phyloP scores from a whole-genome alignment of 2,797 vertebrate species.

The Cynodonichthys magdalenae region DNA sequence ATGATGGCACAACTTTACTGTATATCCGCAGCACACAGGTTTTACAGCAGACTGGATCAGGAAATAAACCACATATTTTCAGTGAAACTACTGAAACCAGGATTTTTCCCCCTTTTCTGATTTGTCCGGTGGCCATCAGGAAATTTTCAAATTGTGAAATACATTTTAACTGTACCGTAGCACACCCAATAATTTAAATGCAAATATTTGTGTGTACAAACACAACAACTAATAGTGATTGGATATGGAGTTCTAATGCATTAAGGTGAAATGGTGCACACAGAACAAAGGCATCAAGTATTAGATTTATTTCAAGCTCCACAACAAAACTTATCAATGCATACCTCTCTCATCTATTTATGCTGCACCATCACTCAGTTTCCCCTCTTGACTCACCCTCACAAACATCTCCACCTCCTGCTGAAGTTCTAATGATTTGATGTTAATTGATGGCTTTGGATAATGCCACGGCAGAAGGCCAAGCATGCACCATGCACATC shows the following conservation, averaged over 20 bases:
- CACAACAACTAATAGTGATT: too few species aligned
- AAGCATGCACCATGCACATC: slow-evolving; percentile 47
- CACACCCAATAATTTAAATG: too few species aligned
- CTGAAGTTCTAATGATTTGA: slow-evolving; percentile 42
- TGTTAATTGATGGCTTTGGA: slow-evolving; percentile 62
- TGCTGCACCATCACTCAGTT: slow-evolving; percentile 17
- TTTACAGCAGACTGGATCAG: neutral
- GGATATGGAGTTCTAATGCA: too few species aligned
- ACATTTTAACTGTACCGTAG: too few species aligned
- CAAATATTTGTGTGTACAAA: too few species aligned
- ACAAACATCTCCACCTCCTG: slow-evolving; percentile 39
- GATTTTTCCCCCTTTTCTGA: neutral
- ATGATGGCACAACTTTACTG: neutral
- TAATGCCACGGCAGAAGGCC: slow-evolving; percentile 61
- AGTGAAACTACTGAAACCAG: neutral
- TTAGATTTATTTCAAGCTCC: too few species aligned
- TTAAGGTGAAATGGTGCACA: too few species aligned
- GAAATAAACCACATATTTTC: neutral
- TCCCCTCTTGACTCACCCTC: slow-evolving; percentile 34
- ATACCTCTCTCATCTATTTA: slow-evolving; percentile 22
- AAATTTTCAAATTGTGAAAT: too few species aligned
- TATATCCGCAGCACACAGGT: too few species aligned
- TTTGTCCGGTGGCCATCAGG: too few species aligned
- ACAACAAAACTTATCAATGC: neutral
- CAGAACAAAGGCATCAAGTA: too few species aligned